Percentiles rank a stretch among this genome's conserved stretches.
Conservation (phyloP, 2,797 vertebrate species). For the Periophthalmus magnuspinnatus region DNA sequence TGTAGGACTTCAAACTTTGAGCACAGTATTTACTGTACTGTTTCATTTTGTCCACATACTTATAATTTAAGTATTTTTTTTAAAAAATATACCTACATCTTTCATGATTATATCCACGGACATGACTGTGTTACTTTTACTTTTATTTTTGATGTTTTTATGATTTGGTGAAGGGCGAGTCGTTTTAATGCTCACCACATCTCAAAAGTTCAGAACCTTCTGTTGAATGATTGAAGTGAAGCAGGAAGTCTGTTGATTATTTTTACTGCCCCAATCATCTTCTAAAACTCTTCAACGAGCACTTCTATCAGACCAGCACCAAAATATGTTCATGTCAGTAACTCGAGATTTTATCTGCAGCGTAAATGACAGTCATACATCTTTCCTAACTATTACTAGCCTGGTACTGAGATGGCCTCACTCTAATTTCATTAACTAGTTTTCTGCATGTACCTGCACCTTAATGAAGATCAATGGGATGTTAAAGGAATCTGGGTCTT, state of each 20-base stretch:
- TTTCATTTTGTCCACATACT: no score
- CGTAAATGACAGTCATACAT: conserved; percentile 37
- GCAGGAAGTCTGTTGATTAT: conserved; percentile 55
- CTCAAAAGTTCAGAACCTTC: conserved; percentile 12
- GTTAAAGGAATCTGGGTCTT: conserved; percentile 49
- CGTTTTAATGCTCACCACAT: no score
- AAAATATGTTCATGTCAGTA: conserved; percentile 49
- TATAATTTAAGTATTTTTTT: no score
- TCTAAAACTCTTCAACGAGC: conserved; percentile 67
- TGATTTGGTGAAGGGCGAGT: no score
- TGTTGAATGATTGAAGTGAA: conserved; percentile 29
- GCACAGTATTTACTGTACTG: no score
- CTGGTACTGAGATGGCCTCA: neutral
- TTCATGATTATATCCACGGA: no score
- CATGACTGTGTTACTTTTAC: no score
- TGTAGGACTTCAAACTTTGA: no score
- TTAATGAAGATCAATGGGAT: conserved; percentile 16
- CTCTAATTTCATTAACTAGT: neutral
- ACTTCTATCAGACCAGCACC: conserved; percentile 37
- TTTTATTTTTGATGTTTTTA: no score
- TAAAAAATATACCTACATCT: no score
- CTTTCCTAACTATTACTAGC: conserved; percentile 8
- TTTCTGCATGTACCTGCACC: no score
- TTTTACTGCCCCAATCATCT: conserved; percentile 50
- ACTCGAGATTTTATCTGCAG: conserved; percentile 42